Evolutionary conservation across 2,888 invertebrate genomes (phyloP).

Genomic region (Orthosia gracilis): DNA sequence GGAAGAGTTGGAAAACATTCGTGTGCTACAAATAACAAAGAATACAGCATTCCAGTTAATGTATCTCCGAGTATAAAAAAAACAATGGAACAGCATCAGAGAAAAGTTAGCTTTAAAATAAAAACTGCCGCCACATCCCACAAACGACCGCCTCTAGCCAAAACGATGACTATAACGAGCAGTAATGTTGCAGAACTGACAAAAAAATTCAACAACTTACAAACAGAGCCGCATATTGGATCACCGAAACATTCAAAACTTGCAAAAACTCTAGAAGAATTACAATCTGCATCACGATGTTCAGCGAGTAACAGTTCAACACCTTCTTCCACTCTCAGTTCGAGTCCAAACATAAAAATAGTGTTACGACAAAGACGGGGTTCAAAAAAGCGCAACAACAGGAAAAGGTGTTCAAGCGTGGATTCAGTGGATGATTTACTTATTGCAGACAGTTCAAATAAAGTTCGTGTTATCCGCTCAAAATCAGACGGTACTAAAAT

Average conservation of each 20-base stretch:
- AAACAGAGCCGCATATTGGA: conserved; percentile 83
- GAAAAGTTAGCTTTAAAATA: conserved; percentile 92
- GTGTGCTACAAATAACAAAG: conserved; percentile 68
- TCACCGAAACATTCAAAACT: conserved; percentile 91
- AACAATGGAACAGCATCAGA: conserved; percentile 82
- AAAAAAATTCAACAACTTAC: conserved; percentile 93
- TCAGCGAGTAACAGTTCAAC: conserved; percentile 86
- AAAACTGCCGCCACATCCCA: conserved; percentile 88
- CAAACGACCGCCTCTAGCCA: conserved; percentile 84
- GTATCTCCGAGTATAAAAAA: conserved; percentile 76
- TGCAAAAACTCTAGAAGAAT: conserved; percentile 88
- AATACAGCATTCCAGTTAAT: conserved; percentile 69
- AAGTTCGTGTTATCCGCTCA: conserved; percentile 84
- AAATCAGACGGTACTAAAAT: conserved; percentile 88
- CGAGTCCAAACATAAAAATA: conserved; percentile 89
- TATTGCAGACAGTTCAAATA: conserved; percentile 77
- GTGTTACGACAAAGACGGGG: conserved; percentile 84
- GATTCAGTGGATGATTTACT: conserved; percentile 86
- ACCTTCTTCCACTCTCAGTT: conserved; percentile 86
- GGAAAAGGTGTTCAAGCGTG: conserved; percentile 89
- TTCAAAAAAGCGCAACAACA: conserved; percentile 87
- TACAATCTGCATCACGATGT: conserved; percentile 78
- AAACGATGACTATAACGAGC: conserved; percentile 88
- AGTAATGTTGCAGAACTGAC: conserved; percentile 93
- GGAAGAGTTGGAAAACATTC: conserved; percentile 73